Conservation (phyloP, 2,888 invertebrate genomes). For the Hyppa rectilinea region DNA sequence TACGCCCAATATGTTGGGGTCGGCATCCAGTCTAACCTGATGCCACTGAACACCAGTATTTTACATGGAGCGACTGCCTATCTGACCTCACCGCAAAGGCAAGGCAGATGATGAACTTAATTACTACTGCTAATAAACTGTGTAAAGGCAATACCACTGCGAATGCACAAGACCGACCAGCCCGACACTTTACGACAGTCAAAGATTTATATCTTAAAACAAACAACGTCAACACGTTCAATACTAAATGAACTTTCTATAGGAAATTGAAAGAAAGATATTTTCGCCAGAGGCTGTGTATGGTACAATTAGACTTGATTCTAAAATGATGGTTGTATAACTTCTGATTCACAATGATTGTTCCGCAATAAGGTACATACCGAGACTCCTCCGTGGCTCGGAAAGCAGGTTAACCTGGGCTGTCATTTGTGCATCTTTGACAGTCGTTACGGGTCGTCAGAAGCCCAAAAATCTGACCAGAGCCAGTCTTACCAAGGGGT, state of each 20-base stretch:
- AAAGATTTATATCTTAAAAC: not conserved
- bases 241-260: conserved; percentile 14
- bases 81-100: too few relatives aligned
- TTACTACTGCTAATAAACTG: not conserved
- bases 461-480: too few relatives aligned
- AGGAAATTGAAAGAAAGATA: not conserved
- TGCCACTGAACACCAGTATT: too few relatives aligned
- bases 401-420: too few relatives aligned
- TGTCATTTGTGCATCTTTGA: too few relatives aligned
- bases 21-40: too few relatives aligned
- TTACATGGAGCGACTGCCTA: too few relatives aligned
- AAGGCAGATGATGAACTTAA: too few relatives aligned
- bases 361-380: not conserved
- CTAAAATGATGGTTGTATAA: not conserved
- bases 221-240: not conserved
- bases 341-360: conserved; percentile 6
- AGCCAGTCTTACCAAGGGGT: too few relatives aligned
- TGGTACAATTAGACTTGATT: not conserved
- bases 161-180: not conserved
- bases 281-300: conserved; percentile 5
- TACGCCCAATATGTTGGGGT: too few relatives aligned
- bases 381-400: too few relatives aligned
- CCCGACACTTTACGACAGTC: not conserved
- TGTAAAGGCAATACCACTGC: conserved; percentile 1
- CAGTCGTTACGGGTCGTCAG: too few relatives aligned